A percentile compares a stretch with the other conserved stretches of the same genome.
phyloP scores from a whole-genome alignment of 2,113 vertebrate species.

The Athene noctua region DNA sequence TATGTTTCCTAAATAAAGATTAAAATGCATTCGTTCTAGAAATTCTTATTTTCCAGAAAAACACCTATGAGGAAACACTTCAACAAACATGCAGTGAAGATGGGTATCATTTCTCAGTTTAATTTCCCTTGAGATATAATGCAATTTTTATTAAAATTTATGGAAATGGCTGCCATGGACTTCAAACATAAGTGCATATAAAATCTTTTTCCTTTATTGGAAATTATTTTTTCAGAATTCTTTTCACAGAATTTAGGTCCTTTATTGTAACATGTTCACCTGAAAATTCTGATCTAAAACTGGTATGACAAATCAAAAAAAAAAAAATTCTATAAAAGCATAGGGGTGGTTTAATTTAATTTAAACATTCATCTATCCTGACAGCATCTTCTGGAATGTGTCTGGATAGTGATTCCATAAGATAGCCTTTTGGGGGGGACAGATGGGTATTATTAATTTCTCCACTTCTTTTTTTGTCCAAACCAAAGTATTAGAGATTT shows the following conservation, averaged over 20 bases:
- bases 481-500: not conserved
- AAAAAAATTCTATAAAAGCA: not conserved
- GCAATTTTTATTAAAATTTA: not conserved
- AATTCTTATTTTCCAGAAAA: not conserved
- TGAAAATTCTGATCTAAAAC: not conserved
- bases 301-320: not conserved
- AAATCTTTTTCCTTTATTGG: not conserved
- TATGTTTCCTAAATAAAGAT: not conserved
- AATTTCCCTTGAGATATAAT: not conserved
- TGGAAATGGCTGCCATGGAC: not conserved
- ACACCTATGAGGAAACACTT: not conserved
- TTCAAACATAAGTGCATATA: not conserved
- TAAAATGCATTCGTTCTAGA: not conserved
- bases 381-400: not conserved
- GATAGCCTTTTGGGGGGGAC: not conserved
- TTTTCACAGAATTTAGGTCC: not conserved
- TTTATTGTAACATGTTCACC: not conserved
- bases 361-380: not conserved
- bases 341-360: not conserved
- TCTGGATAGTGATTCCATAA: not conserved
- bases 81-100: not conserved
- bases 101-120: not conserved
- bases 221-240: not conserved
- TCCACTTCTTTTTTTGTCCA: not conserved
- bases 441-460: not conserved